Evolutionary conservation across 2,797 vertebrate genomes (phyloP), one percentile per base, ranked within the genome.

Genomic region (Astyanax mexicanus): DNA sequence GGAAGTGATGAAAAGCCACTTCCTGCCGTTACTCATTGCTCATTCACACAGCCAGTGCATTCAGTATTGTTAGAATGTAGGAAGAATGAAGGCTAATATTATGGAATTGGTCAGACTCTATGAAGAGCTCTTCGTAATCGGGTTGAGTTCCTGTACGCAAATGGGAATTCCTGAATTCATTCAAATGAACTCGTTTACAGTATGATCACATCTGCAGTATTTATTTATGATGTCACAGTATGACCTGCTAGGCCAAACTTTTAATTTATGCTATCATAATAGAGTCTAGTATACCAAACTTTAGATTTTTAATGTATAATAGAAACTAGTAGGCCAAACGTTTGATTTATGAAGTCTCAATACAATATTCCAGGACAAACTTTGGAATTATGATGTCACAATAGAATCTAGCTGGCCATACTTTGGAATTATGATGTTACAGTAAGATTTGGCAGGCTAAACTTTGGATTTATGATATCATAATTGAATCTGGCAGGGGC

Each of bases 1-100:
- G 81, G 83, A 85, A 75, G 82, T 25, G 45, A 15, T 15, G 29
- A 35, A 61, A 2, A 49, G 67, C 67, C 27, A 54, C 40, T 6
- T 77, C 74, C 74, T 77, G 57, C 37, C 5, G 12, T 11, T 69
- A n/a, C 35, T 58, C 67, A 12, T 11, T 69, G n/a, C 35, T 58
- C 67, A 45, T 47, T 47, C 23, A 25, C 23, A 21, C 6, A 8
- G 21, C 3, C 13, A 29, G 25, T 17, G 15, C 6, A 25, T 10
- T 32, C 54, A 6, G 10, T 55, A 10, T 5, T 25, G 51, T 3
- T 15, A 1, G 13, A 44, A 12, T 44, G 40, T 13, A 55, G 58
- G 17, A 7, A 9, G 37, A 40, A 13, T 19, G n/a, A 38, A 10
- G 17, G 19, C 21, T 40, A 49, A 17, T 49, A 17, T 5, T n/a